Evolutionary conservation across 2,797 vertebrate genomes (phyloP), one percentile per base, ranked within the genome.

Genomic region (Podargus strigoides): DNA sequence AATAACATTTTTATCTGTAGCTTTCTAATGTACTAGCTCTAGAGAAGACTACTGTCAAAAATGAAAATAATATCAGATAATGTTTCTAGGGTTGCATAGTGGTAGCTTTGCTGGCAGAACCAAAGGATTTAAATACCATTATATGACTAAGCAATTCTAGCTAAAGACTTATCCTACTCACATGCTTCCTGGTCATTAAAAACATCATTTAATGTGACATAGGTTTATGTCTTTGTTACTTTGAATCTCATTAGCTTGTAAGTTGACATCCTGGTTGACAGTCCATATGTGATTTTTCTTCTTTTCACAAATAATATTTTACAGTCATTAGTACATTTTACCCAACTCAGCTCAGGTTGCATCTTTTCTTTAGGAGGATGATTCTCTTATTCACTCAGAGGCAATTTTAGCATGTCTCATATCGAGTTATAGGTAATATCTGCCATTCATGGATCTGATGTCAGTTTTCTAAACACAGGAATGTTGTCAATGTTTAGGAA

Each of bases 261-360:
- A 95, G 28, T 52, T 89, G 75, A 49, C 78, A 85, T 85, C 16
- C 14, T 67, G 49, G 34, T 90, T 96, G 82, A 94, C 73, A 85
- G 55, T 56, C 36, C 89, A 85, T 74, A 92, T 89, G 62, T 63
- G 58, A 41, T 93, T 85, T 81, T 95, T 79, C 28, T 66, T 94
- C 74, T 84, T 95, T 93, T 78, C 52, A 60, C 39, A 95, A 89
- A 56, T 44, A 81, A 47, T 63, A 17, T 87, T 80, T 97, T 92
- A 72, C 50, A 95, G 52, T 88, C 67, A 90, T 91, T 89, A 95
- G 18, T n/a, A 49, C 78, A 94, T 85, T 95, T 95, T 92, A 76
- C 49, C 12, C 39, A 90, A 50, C 20, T 84, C 44, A 90, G 47
- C 28, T 84, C 84, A 93, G 67, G 36, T 80, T 96, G 56, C 64